These are phyloP conservation scores for Cebus imitator DNA, from an alignment of 2,113 vertebrate species.

Conservation along the genomic window DNA sequence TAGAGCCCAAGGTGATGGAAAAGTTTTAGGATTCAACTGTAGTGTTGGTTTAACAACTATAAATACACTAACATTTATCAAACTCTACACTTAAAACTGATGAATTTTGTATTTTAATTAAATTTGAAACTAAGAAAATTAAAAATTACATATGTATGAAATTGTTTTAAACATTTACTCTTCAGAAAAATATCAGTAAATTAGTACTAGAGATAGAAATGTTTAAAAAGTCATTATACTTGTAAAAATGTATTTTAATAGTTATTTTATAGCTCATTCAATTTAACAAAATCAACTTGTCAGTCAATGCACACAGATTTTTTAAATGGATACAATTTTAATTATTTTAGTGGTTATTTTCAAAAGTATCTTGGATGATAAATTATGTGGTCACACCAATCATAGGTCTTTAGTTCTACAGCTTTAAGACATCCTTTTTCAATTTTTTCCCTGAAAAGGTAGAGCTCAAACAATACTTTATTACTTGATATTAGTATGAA, in stretches of 20 bases:
- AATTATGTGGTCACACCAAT: background rate
- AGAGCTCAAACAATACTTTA: background rate
- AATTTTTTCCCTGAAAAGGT: background rate
- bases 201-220: background rate
- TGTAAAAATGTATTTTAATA: background rate
- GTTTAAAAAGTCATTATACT: background rate
- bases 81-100: background rate
- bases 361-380: background rate
- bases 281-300: background rate
- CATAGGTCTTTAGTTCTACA: background rate
- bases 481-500: background rate
- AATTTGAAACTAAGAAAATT: too few relatives aligned
- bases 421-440: background rate
- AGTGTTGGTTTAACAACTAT: background rate
- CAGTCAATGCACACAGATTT: background rate
- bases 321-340: background rate
- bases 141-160: background rate
- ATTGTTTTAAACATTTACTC: background rate
- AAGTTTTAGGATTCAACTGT: background rate
- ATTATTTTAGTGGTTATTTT: background rate
- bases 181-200: background rate
- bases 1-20: background rate
- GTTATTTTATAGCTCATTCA: background rate
- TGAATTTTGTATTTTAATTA: background rate
- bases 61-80: background rate